These are phyloP conservation scores for Perca fluviatilis DNA, from an alignment of 2,113 vertebrate genomes.

Conservation along the genomic window DNA sequence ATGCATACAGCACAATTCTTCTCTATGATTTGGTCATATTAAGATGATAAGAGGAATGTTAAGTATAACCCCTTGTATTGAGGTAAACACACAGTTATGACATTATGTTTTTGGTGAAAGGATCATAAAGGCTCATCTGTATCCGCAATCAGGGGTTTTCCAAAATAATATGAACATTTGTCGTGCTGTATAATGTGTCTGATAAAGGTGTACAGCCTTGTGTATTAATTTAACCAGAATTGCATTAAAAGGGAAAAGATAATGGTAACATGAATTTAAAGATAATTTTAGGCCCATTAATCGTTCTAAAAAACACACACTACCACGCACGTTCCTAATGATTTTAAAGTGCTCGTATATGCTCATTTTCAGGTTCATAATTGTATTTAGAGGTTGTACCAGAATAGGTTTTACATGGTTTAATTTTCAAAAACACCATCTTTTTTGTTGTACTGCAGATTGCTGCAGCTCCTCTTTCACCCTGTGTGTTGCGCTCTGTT, in stretches of 20 bases:
- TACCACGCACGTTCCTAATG: background rate
- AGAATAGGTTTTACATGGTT: too few relatives aligned
- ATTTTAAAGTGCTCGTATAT: background rate
- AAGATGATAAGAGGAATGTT: conserved; percentile 6
- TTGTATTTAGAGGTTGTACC: too few relatives aligned
- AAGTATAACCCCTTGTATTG: background rate
- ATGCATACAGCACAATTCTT: background rate
- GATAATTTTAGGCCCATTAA: background rate
- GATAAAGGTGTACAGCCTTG: background rate
- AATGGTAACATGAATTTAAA: background rate
- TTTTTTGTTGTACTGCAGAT: too few relatives aligned
- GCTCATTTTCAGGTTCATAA: too few relatives aligned
- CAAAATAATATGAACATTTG: conserved; percentile 8
- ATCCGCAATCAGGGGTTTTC: background rate
- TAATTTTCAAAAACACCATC: too few relatives aligned
- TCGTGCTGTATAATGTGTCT: background rate
- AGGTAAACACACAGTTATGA: conserved; percentile 7
- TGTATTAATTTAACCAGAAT: background rate
- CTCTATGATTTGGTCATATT: background rate
- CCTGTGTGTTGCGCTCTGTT: too few relatives aligned
- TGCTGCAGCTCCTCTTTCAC: too few relatives aligned
- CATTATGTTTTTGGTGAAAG: background rate
- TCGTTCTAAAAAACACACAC: background rate
- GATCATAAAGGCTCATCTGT: background rate
- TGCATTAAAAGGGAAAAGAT: background rate